phyloP scores from a whole-genome alignment of 2,888 invertebrate genomes.

The Drosophila melanosoma region DNA sequence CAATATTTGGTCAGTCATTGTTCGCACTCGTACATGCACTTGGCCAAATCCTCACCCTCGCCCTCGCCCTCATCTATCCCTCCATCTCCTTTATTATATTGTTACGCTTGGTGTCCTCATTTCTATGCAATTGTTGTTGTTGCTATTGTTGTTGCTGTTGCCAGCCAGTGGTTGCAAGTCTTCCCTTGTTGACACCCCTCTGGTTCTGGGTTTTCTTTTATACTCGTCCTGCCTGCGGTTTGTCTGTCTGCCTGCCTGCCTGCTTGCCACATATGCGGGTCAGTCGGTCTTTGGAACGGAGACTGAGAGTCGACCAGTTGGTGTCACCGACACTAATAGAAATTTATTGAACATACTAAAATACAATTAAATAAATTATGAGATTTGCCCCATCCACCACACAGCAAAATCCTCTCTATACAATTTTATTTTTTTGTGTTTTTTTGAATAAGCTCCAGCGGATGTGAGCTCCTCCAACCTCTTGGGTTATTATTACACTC shows the following conservation, averaged over 20 bases:
- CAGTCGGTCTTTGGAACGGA: slow-evolving; percentile 6
- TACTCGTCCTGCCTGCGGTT: slow-evolving; percentile 60
- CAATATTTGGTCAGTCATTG: slow-evolving; percentile 82
- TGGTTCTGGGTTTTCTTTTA: slow-evolving; percentile 31
- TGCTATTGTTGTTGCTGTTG: slow-evolving; percentile 17
- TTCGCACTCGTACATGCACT: slow-evolving; percentile 59
- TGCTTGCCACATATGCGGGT: slow-evolving; percentile 62
- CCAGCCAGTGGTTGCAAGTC: slow-evolving; percentile 32
- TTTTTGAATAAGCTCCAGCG: slow-evolving; percentile 52
- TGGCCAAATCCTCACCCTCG: slow-evolving; percentile 16
- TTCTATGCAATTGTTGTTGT: slow-evolving; percentile 26
- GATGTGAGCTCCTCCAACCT: slow-evolving; percentile 17
- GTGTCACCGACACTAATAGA: slow-evolving; percentile 71
- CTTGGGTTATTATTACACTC: slow-evolving; percentile 29
- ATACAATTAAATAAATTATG: slow-evolving; percentile 81
- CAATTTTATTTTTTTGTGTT: slow-evolving; percentile 41
- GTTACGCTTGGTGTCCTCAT: slow-evolving; percentile 74
- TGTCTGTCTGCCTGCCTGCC: slow-evolving; percentile 4
- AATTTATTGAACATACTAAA: slow-evolving; percentile 79
- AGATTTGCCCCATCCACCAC: slow-evolving; percentile 62
- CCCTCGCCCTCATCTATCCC: neutral
- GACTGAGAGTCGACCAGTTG: slow-evolving; percentile 21
- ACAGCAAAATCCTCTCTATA: slow-evolving; percentile 49
- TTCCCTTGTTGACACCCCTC: slow-evolving; percentile 34
- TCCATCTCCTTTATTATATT: slow-evolving; percentile 68